Conservation (phyloP, 2,888 invertebrate species). For the Ischnus inquisitorius region DNA sequence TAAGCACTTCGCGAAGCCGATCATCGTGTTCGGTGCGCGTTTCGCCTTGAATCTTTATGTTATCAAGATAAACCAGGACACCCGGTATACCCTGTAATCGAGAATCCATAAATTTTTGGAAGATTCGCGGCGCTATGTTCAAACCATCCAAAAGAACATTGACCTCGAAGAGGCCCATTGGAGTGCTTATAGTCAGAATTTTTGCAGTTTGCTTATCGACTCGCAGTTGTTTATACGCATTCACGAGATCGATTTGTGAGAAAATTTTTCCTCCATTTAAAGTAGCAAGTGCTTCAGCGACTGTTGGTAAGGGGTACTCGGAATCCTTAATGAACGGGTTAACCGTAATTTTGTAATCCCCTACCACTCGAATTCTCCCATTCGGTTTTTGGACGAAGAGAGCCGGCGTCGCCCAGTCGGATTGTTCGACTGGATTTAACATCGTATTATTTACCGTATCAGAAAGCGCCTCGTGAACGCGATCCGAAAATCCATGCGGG, state of each 20-base stretch:
- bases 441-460: slow-evolving; percentile 52
- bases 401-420: slow-evolving; percentile 69
- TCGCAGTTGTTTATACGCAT: slow-evolving; percentile 69
- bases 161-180: slow-evolving; percentile 43
- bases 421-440: slow-evolving; percentile 53
- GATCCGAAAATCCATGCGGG: slow-evolving; percentile 44
- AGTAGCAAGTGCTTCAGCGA: slow-evolving; percentile 69
- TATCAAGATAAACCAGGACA: slow-evolving; percentile 32
- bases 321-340: slow-evolving; percentile 75
- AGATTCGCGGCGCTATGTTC: background rate
- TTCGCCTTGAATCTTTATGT: slow-evolving; percentile 29
- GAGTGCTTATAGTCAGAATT: slow-evolving; percentile 69
- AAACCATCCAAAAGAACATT: slow-evolving; percentile 42
- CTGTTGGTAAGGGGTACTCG: slow-evolving; percentile 72
- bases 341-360: slow-evolving; percentile 72
- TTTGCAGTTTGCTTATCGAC: slow-evolving; percentile 68
- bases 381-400: slow-evolving; percentile 62
- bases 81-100: slow-evolving; percentile 38
- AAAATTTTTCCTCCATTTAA: slow-evolving; percentile 69
- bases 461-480: slow-evolving; percentile 38
- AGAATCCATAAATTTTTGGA: slow-evolving; percentile 30
- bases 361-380: slow-evolving; percentile 65
- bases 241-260: slow-evolving; percentile 70
- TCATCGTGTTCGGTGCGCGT: slow-evolving; percentile 26
- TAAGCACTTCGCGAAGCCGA: slow-evolving; percentile 27